Percentiles rank a stretch among this genome's conserved stretches.
phyloP scores from a whole-genome alignment of 1,140 invertebrate species.

The Pentalonia nigronervosa region DNA sequence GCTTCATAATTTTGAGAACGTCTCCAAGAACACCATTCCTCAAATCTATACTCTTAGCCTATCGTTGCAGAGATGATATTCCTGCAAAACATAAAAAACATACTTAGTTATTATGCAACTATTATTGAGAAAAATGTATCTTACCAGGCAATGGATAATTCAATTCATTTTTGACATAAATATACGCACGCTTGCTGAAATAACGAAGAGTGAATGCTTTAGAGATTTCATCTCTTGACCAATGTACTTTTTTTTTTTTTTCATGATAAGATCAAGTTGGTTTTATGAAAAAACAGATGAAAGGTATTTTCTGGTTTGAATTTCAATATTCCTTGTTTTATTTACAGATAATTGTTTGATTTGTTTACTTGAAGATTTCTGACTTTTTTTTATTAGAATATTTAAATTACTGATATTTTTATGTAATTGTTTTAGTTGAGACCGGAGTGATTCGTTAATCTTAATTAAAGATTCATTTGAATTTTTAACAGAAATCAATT shows the following conservation, averaged over 20 bases:
- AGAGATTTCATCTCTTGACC: slow-evolving; percentile 21
- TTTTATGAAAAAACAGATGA: slow-evolving; percentile 21
- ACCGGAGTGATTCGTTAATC: too few relatives aligned
- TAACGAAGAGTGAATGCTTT: neutral
- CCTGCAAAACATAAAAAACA: too few relatives aligned
- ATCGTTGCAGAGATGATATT: slow-evolving; percentile 44
- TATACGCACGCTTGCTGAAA: slow-evolving; percentile 26
- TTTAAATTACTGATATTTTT: slow-evolving; percentile 14
- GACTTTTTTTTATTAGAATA: neutral
- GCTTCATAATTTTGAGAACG: slow-evolving; percentile 58
- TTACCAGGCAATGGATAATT: too few relatives aligned
- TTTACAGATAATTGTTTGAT: slow-evolving; percentile 22
- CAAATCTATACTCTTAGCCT: slow-evolving; percentile 51
- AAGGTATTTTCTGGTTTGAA: too few relatives aligned
- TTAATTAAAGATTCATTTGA: too few relatives aligned
- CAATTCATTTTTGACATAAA: neutral
- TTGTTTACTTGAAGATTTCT: neutral
- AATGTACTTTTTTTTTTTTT: slow-evolving; percentile 31
- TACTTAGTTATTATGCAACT: too few relatives aligned
- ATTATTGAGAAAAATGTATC: too few relatives aligned
- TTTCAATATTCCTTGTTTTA: slow-evolving; percentile 7
- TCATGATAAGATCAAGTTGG: slow-evolving; percentile 13
- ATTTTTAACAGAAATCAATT: too few relatives aligned
- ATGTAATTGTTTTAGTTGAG: neutral
- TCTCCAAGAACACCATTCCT: slow-evolving; percentile 57